Base-by-base conservation (phyloP, 2,113 vertebrate species). In the Halichoerus grypus region DNA sequence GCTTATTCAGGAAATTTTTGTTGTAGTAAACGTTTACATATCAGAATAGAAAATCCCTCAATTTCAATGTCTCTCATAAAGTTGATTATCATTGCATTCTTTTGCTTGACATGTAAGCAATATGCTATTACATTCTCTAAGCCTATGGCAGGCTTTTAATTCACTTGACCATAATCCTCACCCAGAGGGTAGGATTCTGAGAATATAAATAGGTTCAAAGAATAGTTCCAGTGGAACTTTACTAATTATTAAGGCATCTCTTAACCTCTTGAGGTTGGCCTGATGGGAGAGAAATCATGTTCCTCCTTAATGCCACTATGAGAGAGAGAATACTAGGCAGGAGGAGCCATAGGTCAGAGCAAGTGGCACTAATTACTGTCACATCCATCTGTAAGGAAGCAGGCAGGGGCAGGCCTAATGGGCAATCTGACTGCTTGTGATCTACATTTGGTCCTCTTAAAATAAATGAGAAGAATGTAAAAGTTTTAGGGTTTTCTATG, bases 161-260 rank as follows among this genome's bases (percentile, higher is more conserved):
- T 97, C 91, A 97, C 22, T 81, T 92, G 91, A 94, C 92, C 51
- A 94, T 94, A 96, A 95, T 96, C 92, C 92, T 95, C 92, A 95
- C 80, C 83, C 83, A 91, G 89, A 57, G 88, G 72, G 69, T 87
- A 97, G 92, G 91, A 91, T 86, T 96, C 87, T 88, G 86, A 84
- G 74, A 97, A 86, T 94, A 96, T 76, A 97, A 97, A 97, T 76
- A 96, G 94, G 83, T 31, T 96, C 28, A 97, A 76, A 76, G 63
- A 94, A 71, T 96, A 97, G 97, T 97, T 97, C 92, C 63, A 95
- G 83, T 92, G 91, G 95, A 98, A 96, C 89, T 95, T 98, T 89
- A 95, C 59, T 94, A 91, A 95, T 93, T 83, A 96, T 96, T 97
- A 97, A 98, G 97, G 95, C 96, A 97, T 92, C 81, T 96, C 82